Evolutionary conservation across 2,113 vertebrate species (phyloP).

Genomic region (Pterocles orientalis): DNA sequence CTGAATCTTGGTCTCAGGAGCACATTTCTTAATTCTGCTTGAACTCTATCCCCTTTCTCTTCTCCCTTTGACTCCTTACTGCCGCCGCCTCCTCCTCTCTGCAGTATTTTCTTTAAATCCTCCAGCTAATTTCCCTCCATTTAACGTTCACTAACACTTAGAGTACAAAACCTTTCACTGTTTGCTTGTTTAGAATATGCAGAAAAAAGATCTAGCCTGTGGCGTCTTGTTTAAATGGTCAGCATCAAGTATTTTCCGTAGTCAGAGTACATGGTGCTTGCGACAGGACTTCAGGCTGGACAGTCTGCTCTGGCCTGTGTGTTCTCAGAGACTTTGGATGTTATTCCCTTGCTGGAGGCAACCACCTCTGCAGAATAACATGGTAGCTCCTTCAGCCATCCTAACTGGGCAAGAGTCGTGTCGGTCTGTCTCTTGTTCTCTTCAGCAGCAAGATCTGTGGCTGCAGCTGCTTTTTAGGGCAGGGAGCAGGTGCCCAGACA

Average conservation of each 20-base stretch:
- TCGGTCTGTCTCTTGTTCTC: background rate
- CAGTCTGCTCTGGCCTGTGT: no score
- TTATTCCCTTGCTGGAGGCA: background rate
- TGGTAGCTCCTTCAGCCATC: background rate
- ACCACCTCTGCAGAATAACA: fast-evolving
- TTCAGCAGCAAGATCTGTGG: background rate
- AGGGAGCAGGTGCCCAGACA: background rate
- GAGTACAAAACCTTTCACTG: background rate
- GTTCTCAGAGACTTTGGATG: no score
- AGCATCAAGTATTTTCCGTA: no score
- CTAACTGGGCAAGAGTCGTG: background rate
- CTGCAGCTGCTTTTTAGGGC: background rate
- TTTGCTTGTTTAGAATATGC: background rate
- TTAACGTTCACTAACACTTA: background rate
- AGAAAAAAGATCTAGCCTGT: no score
- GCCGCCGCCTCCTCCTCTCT: background rate
- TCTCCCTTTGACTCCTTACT: background rate
- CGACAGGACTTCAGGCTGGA: no score
- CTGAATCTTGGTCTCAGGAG: fast-evolving
- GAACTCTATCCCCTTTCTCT: background rate
- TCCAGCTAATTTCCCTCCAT: background rate
- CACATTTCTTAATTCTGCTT: background rate
- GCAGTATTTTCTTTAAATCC: background rate
- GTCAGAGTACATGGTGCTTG: no score
- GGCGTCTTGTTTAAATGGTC: no score